A percentile compares a stretch with the other conserved stretches of the same genome.
These are phyloP conservation scores for Seira ritae DNA, from an alignment of 2,888 invertebrate species.

Conservation along the genomic window DNA sequence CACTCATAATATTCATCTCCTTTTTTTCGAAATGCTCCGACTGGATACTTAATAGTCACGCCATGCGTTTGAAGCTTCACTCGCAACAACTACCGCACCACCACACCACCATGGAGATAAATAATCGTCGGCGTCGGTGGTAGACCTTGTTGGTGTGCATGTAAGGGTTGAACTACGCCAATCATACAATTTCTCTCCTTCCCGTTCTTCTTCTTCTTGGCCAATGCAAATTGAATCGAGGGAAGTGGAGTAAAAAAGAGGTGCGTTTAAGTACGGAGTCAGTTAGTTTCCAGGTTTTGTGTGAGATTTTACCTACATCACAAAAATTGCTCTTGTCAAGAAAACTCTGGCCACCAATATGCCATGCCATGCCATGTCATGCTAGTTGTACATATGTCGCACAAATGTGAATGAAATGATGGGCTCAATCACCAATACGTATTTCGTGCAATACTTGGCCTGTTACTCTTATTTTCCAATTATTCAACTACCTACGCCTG, in stretches of 20 bases:
- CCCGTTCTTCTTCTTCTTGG: not conserved
- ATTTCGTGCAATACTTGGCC: too few relatives aligned
- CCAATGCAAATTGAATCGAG: not conserved
- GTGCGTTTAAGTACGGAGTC: too few relatives aligned
- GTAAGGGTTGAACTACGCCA: not conserved
- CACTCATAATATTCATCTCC: constrained; percentile 17
- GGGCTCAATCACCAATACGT: too few relatives aligned
- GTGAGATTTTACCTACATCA: not conserved
- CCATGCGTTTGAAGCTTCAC: constrained; percentile 20
- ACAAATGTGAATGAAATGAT: too few relatives aligned
- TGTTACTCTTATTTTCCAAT: too few relatives aligned
- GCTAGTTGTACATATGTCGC: too few relatives aligned
- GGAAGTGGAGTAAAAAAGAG: not conserved
- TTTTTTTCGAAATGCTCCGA: not conserved
- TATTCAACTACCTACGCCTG: too few relatives aligned
- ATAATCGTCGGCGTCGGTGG: constrained; percentile 5
- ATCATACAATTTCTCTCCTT: not conserved
- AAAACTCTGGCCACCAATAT: too few relatives aligned
- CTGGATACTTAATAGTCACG: constrained; percentile 52
- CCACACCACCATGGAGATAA: not conserved
- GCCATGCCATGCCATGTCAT: too few relatives aligned
- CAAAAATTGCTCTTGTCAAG: too few relatives aligned
- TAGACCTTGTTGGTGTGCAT: not conserved
- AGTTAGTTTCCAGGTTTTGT: not conserved
- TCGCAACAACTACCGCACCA: too few relatives aligned